These are phyloP conservation scores for Mycetomoellerius zeteki DNA, from an alignment of 1,140 invertebrate genomes.

Conservation along the genomic window DNA sequence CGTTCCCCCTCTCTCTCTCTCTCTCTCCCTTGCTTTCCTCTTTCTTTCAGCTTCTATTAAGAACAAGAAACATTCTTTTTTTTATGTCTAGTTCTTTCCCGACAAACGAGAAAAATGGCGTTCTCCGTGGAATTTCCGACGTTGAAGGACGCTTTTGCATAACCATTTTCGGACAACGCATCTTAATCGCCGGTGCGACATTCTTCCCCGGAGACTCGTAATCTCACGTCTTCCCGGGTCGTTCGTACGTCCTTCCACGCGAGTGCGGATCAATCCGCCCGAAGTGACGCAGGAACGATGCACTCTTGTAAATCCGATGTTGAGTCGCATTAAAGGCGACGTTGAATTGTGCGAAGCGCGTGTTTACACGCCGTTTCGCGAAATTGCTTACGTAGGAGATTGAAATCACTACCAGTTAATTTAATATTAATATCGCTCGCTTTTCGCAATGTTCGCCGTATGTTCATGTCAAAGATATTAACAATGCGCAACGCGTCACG, in stretches of 20 bases:
- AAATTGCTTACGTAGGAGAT: slow-evolving; percentile 37
- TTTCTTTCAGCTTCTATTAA: slow-evolving; percentile 14
- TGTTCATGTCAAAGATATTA: background rate
- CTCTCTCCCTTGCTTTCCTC: background rate
- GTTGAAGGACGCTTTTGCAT: background rate
- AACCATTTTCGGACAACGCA: background rate
- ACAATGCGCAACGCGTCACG: background rate
- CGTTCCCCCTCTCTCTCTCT: slow-evolving; percentile 25
- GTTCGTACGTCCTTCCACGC: background rate
- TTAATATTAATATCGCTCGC: slow-evolving; percentile 34
- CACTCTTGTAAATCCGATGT: background rate
- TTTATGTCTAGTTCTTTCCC: slow-evolving; percentile 19
- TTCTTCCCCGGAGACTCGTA: background rate
- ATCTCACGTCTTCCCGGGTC: background rate
- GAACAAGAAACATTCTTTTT: slow-evolving; percentile 24
- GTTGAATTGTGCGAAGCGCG: slow-evolving; percentile 13
- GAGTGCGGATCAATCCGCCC: slow-evolving; percentile 24
- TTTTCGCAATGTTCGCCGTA: background rate
- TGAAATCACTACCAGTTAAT: slow-evolving; percentile 37
- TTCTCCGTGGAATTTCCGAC: slow-evolving; percentile 6
- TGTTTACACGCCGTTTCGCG: background rate
- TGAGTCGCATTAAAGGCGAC: background rate
- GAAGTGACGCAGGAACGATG: slow-evolving; percentile 23
- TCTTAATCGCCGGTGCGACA: background rate
- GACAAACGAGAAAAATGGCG: slow-evolving; percentile 38